Evolutionary conservation across 2,888 invertebrate genomes (phyloP), one percentile per base, ranked within the genome.

Genomic region (Hylaea fasciaria): DNA sequence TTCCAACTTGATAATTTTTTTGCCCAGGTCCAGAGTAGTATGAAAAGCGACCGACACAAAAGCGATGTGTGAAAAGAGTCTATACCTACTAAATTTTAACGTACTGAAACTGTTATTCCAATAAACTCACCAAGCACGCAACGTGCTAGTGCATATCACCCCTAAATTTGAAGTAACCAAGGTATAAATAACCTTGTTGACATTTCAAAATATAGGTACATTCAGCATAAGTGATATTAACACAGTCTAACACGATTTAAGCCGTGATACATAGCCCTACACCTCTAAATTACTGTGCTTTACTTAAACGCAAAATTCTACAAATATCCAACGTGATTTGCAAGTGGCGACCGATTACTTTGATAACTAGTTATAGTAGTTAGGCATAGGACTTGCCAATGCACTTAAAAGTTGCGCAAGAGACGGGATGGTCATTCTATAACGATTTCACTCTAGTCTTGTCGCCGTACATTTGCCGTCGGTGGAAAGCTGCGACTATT

Each of bases 321-420:
- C 52, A 62, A 62, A 62, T 62, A 62, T 57, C 49, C 22, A 47
- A 29, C 56, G 52, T 61, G 55, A 61, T 57, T 57, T 53, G 61
- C 61, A 62, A 61, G 51, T 56, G 60, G 52, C 44, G 52, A 56
- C 52, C 61, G 53, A 62, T 62, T 62, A 57, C 56, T 22, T 29
- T 52, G 61, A 62, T 57, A 56, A 62, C 61, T 57, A 47, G 56
- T 61, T 61, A 52, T 41, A n/a, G n/a, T n/a, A n/a, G n/a, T n/a
- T n/a, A 28, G 32, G 12, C 14, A 44, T n/a, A 16, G 14, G 22
- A 52, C 51, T 50, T 44, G 52, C 52, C 43, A 44, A 48, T 39
- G 61, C 61, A 62, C 61, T 62, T 62, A 62, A 62, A 48, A 35
- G 13, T 62, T 62, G 52, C 61, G 48, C 52, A 62, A 62, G 55